Evolutionary conservation across 2,888 invertebrate species (phyloP).

Genomic region (Aporophyla lueneburgensis): DNA sequence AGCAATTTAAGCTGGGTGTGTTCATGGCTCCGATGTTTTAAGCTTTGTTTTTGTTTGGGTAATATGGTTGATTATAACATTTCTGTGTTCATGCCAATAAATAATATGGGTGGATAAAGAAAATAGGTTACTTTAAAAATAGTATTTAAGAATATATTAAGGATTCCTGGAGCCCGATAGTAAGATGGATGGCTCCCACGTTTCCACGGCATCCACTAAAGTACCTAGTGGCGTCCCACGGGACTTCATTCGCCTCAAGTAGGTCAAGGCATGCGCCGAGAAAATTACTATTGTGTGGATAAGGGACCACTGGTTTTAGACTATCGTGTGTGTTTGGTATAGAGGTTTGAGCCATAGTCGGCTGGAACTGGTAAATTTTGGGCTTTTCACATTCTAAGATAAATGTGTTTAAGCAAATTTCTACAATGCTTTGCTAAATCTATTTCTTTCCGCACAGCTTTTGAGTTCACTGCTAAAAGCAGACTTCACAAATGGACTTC

Average conservation of each 20-base stretch:
- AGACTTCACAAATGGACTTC: background rate
- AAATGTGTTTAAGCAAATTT: background rate
- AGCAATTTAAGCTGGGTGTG: background rate
- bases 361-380: background rate
- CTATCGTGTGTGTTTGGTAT: background rate
- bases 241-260: slow-evolving; percentile 57
- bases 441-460: background rate
- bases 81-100: background rate
- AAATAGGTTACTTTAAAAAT: too few relatives aligned
- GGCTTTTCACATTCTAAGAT: background rate
- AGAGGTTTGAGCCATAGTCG: background rate
- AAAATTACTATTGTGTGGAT: slow-evolving; percentile 49
- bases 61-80: background rate
- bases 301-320: slow-evolving; percentile 4
- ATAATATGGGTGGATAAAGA: background rate
- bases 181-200: slow-evolving; percentile 58
- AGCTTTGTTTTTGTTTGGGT: too few relatives aligned
- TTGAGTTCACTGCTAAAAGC: background rate
- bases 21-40: background rate
- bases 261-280: slow-evolving; percentile 55
- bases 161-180: slow-evolving; percentile 37
- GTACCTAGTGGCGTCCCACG: slow-evolving; percentile 40
- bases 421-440: background rate
- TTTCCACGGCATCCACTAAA: slow-evolving; percentile 48
- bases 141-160: slow-evolving; percentile 36